Evolutionary conservation across 64 coral and sea anemone species (phyloP), one percentile per base, ranked within the genome.

Genomic region (Stichodactyla mertensii): DNA sequence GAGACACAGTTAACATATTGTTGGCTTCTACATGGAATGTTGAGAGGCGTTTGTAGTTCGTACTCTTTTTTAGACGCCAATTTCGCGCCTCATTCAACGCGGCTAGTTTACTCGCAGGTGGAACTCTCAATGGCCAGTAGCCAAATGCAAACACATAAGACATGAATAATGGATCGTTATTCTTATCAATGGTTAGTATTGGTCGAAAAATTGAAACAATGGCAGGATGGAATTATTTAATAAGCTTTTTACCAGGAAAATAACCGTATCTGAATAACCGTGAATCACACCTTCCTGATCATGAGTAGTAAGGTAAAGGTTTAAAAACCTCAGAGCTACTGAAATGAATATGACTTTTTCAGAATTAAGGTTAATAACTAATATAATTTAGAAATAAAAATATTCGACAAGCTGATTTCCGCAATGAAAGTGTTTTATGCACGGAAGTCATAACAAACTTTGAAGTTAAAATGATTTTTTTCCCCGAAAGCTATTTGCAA

Each of bases 1-100:
- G 13, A 0, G 90, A 92, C 31, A 92, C 85, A 16, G 90, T 86
- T 23, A 87, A 55, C 90, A 92, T 92, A 6, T 51, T 62, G 55
- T 27, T 8, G 20, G 60, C 12, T 61, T 57, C 83, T 13, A 61
- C 16, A 11, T 31, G 12, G 5, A 9, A 31, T 27, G 51, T 27
- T 14, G 10, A 55, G 10, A 55, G 12, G 55, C 20, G 14, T 57
- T 57, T 55, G 51, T 52, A 82, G 51, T 19, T 77, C 16, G 60
- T 62, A 62, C 31, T 82, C 27, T 23, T 54, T 82, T 82, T 52
- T 81, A 52, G 78, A 81, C 78, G 78, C 51, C 16, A 51, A 19
- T 81, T 81, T 81, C 78, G 78, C 78, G 78, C 78, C 78, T 28
- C 26, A 22, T 12, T 81, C 26, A 15, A 81, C 26, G 36, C 52